Percentiles rank a stretch among this genome's conserved stretches.
Conservation (phyloP, 1,140 invertebrate genomes). For the Camponotus floridanus region DNA sequence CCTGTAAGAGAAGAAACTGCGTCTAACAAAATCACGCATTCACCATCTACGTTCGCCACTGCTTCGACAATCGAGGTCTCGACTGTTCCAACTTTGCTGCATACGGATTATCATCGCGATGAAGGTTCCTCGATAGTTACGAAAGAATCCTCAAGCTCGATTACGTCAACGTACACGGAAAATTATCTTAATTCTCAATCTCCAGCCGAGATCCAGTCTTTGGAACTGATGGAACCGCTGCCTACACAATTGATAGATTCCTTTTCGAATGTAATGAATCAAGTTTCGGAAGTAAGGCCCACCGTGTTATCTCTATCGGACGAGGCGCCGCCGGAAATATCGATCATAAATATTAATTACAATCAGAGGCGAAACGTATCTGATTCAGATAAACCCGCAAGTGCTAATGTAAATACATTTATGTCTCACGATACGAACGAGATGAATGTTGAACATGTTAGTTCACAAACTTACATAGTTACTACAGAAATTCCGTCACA, state of each 20-base stretch:
- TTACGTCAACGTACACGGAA: neutral
- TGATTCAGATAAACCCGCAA: neutral
- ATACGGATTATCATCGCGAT: neutral
- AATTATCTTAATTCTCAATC: constrained; percentile 18
- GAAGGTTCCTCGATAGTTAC: neutral
- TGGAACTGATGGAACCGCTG: constrained; percentile 65
- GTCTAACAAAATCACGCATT: neutral
- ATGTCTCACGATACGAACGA: neutral
- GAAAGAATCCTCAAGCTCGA: constrained; percentile 35
- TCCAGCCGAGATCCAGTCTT: constrained; percentile 11
- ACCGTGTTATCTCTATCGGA: constrained; percentile 69
- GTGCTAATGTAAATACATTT: neutral
- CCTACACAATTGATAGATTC: constrained; percentile 81
- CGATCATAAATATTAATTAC: constrained; percentile 29
- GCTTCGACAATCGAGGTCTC: constrained; percentile 24
- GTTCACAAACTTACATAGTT: neutral
- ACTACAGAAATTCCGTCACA: neutral
- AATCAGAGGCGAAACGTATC: constrained; percentile 27
- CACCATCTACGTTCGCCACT: neutral
- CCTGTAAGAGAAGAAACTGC: neutral
- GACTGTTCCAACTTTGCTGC: neutral
- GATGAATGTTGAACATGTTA: neutral
- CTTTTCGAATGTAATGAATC: constrained; percentile 82
- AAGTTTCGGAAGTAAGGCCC: constrained; percentile 79
- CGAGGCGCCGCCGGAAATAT: constrained; percentile 13